These are phyloP conservation scores for Aporophyla nigra DNA, from an alignment of 2,888 invertebrate species.

Conservation along the genomic window DNA sequence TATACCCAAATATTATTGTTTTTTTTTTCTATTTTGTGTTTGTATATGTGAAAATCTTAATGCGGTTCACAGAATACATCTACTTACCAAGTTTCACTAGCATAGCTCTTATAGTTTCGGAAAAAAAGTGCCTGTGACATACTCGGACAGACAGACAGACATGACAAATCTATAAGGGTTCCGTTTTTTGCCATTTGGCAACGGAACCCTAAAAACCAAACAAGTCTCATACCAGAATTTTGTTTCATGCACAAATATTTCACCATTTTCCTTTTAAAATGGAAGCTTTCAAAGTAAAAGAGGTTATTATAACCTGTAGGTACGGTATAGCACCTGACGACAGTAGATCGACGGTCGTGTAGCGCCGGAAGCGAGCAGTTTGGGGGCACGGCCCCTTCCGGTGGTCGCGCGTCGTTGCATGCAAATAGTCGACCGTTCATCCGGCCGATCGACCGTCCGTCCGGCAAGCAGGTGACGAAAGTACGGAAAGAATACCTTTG, in stretches of 20 bases:
- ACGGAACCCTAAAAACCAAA: no score
- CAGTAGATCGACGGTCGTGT: slow-evolving; percentile 63
- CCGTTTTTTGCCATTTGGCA: no score
- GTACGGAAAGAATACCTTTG: slow-evolving; percentile 62
- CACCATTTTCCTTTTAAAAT: slow-evolving; percentile 30
- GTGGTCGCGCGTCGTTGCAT: slow-evolving; percentile 87
- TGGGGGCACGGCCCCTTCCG: slow-evolving; percentile 88
- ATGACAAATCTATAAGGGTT: no score
- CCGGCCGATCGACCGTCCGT: slow-evolving; percentile 63
- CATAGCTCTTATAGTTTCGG: no score
- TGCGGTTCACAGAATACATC: no score
- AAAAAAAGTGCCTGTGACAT: no score
- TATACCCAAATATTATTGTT: no score
- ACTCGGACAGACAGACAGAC: no score
- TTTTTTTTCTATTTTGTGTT: no score
- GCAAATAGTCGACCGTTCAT: slow-evolving; percentile 80
- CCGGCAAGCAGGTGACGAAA: slow-evolving; percentile 76
- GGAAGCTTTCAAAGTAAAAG: slow-evolving; percentile 52
- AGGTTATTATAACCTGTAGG: slow-evolving; percentile 59
- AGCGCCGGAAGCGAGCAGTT: slow-evolving; percentile 86
- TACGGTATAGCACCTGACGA: slow-evolving; percentile 66
- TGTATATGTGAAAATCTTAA: no score
- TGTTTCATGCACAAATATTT: slow-evolving; percentile 14
- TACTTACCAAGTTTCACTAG: no score
- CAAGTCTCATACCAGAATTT: background rate